Percentiles rank a stretch among this genome's conserved stretches.
phyloP scores from a whole-genome alignment of 2,113 vertebrate species.

The Delphinus delphis region DNA sequence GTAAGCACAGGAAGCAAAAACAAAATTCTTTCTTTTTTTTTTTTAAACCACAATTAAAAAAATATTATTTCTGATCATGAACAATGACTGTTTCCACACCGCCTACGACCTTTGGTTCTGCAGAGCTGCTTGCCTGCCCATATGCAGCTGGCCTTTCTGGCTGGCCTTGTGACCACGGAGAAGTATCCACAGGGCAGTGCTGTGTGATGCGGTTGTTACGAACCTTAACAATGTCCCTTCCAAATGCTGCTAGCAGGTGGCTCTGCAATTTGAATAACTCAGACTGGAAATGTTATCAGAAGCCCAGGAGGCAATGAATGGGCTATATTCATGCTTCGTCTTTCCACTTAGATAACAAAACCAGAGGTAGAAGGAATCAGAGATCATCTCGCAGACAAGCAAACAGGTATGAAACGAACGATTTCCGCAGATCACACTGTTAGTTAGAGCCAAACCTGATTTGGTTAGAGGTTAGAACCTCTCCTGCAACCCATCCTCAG shows the following conservation, averaged over 20 bases:
- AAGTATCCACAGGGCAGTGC: background rate
- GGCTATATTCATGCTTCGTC: background rate
- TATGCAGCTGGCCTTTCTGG: background rate
- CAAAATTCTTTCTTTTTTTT: background rate
- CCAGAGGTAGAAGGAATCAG: background rate
- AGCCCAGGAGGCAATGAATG: background rate
- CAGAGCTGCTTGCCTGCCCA: accelerated
- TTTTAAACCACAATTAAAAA: background rate
- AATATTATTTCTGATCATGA: background rate
- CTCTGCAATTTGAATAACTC: background rate
- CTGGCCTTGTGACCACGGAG: background rate
- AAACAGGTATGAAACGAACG: background rate
- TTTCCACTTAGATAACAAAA: background rate
- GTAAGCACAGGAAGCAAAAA: background rate
- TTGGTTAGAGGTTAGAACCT: background rate
- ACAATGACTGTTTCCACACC: background rate
- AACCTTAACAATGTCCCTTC: background rate
- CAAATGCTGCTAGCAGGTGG: background rate
- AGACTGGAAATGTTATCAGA: background rate
- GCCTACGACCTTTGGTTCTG: background rate
- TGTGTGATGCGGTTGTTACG: background rate
- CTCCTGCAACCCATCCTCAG: background rate
- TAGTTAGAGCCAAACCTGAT: background rate
- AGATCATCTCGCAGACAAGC: background rate
- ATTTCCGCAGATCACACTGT: background rate